Evolutionary conservation across 2,113 vertebrate genomes (phyloP).

Genomic region (Aptenodytes forsteri): DNA sequence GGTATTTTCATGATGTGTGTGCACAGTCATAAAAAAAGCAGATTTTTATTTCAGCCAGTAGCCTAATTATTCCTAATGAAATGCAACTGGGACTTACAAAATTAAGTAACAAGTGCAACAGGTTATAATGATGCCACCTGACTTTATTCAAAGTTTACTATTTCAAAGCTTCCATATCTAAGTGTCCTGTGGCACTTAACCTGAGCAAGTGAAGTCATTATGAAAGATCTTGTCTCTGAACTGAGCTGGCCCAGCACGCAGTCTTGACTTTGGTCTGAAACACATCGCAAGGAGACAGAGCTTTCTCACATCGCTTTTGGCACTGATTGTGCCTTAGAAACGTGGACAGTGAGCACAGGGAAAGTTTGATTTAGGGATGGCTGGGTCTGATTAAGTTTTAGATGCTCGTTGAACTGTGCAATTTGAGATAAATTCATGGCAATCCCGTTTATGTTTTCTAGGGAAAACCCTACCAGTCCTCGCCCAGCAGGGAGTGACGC

Average conservation of each 20-base stretch:
- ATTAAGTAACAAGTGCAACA: neutral
- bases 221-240: neutral
- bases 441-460: neutral
- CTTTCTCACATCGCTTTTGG: neutral
- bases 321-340: neutral
- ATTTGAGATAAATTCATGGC: neutral
- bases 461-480: neutral
- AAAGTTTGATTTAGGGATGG: neutral
- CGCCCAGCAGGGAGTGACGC: neutral
- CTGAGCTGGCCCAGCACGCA: neutral
- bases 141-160: neutral
- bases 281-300: neutral
- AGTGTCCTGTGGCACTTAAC: neutral
- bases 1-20: neutral
- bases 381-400: neutral
- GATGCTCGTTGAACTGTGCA: neutral
- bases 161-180: neutral
- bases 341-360: fast-evolving
- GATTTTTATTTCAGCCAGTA: neutral
- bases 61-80: neutral
- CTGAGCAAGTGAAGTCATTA: neutral
- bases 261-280: neutral
- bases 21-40: neutral
- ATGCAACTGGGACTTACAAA: neutral
- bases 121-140: neutral